Evolutionary conservation across 1,140 invertebrate genomes (phyloP).

Genomic region (Dendrolimus punctatus): DNA sequence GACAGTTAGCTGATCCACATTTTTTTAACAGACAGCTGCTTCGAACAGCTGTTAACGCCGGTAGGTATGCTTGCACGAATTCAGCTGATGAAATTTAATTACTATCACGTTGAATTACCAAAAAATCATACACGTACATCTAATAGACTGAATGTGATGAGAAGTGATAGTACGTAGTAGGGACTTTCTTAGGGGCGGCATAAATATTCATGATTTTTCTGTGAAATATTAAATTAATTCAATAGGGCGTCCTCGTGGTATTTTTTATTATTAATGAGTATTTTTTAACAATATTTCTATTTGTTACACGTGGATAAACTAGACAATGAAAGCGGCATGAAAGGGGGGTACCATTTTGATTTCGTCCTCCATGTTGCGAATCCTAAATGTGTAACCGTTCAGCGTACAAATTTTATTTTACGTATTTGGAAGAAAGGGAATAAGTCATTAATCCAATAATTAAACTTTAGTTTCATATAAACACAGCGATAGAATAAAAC

Average conservation of each 20-base stretch:
- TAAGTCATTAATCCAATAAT: constrained; percentile 1
- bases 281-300: neutral
- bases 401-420: constrained; percentile 10
- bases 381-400: constrained; percentile 57
- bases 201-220: too few species aligned
- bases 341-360: constrained; percentile 67
- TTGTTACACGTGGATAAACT: constrained; percentile 16
- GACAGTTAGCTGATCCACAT: constrained; percentile 62
- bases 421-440: neutral
- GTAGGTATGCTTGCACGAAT: constrained; percentile 20
- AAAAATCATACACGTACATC: neutral
- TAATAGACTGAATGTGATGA: too few species aligned
- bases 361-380: constrained; percentile 69
- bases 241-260: too few species aligned
- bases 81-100: neutral
- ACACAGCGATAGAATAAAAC: constrained; percentile 54
- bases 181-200: too few species aligned
- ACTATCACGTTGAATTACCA: neutral
- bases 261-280: too few species aligned
- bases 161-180: too few species aligned
- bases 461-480: constrained; percentile 20
- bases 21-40: constrained; percentile 65
- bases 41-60: constrained; percentile 64
- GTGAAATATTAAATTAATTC: too few species aligned
- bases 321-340: constrained; percentile 30